Conservation (phyloP, 1,140 invertebrate species). For the Diabrotica undecimpunctata region DNA sequence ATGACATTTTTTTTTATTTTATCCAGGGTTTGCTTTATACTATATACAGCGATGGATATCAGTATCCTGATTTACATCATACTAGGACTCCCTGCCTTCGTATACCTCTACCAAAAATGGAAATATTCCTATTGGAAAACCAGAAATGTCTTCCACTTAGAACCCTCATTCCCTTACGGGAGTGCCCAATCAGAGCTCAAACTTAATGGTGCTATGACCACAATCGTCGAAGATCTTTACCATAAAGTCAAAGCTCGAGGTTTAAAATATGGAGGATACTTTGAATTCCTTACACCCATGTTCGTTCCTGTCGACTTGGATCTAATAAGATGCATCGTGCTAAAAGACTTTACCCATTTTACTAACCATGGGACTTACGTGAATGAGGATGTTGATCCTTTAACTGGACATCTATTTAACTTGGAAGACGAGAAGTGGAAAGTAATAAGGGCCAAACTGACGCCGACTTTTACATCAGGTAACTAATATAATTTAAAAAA, state of each 20-base stretch:
- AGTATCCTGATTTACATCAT: too few species aligned
- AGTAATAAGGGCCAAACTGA: slow-evolving; percentile 46
- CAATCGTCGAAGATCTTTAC: too few species aligned
- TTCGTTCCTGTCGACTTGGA: slow-evolving; percentile 46
- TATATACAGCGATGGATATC: too few species aligned
- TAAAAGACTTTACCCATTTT: slow-evolving; percentile 51
- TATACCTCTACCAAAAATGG: slow-evolving; percentile 3
- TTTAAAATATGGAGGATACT: neutral
- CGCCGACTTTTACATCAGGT: slow-evolving; percentile 50
- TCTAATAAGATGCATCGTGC: slow-evolving; percentile 48
- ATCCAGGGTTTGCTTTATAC: too few species aligned
- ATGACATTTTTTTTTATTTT: too few species aligned
- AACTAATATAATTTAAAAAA: slow-evolving; percentile 19
- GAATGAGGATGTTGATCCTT: slow-evolving; percentile 47
- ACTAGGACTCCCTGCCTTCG: neutral
- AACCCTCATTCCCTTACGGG: slow-evolving; percentile 42
- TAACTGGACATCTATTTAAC: slow-evolving; percentile 50
- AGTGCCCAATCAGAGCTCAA: slow-evolving; percentile 22
- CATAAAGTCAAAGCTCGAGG: too few species aligned
- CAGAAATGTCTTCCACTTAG: slow-evolving; percentile 43
- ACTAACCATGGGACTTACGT: slow-evolving; percentile 45
- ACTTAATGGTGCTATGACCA: too few species aligned
- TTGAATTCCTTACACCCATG: slow-evolving; percentile 13
- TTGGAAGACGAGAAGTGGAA: slow-evolving; percentile 50
- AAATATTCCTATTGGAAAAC: slow-evolving; percentile 44